Base-by-base conservation (phyloP, 2,888 invertebrate species). In the Eristalis intricaria region DNA sequence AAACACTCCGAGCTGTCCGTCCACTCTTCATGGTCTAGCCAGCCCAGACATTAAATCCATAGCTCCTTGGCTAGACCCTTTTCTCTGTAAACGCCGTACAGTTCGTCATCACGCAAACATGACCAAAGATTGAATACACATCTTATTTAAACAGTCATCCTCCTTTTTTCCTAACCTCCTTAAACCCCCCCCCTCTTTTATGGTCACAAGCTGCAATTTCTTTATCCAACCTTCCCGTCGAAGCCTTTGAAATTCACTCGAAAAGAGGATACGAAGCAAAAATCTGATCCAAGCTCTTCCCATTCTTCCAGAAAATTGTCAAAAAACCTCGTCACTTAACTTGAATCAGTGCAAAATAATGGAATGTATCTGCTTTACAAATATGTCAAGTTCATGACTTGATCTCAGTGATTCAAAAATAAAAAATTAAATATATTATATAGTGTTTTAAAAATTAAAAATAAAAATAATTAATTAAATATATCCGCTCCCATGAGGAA, bases 281-380 rank as follows among this genome's bases (percentile, higher is more conserved):
- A 8, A 8, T 19, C 50, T 50, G 50, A 50, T 50, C 19, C 26
- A 26, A 26, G 2, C 13, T 15, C 26, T 26, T 2, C 26, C 60
- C 15, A 23, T 10, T 43, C 13, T 64, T 64, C 0, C 50, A 74
- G 64, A n/a, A 64, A 50, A 61, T 35, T 5, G 19, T 29, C 4
- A 19, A 29, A 29, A 22, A 50, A 61, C 35, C 29, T 74, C 35
- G 43, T 2, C 22, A 61, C 60, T n/a, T 63, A 77, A 60, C 13
- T 1, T 35, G 43, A 76, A 19, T 32, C 32, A 63, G 22, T 63
- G 19, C 38, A 15, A 61, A 32, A 23, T 50, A 69, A 63, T 77
- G 60, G 68, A 76, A 76, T 76, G 43, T 76, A 68, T 68, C 76
- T 76, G 40, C 29, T 58, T 50, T 26, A 7, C 38, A 74, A 65